Evolutionary conservation across 2,888 invertebrate genomes (phyloP), one percentile per base, ranked within the genome.

Genomic region (Mesorhabditis spiculigera): DNA sequence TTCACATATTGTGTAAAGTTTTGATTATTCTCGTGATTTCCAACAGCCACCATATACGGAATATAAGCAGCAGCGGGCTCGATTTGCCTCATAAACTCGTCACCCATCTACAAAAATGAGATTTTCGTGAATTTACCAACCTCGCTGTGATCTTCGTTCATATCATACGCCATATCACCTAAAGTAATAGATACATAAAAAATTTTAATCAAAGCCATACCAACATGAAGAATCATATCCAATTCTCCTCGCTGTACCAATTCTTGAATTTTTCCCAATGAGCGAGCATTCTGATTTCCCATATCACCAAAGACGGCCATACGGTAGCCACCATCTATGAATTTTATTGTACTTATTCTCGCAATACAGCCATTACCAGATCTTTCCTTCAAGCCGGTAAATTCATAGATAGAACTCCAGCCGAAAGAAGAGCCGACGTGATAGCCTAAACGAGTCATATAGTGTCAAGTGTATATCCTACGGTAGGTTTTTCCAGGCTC

Each of bases 101-200:
- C 94, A 0, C 95, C 95, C 44, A 93, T 91, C 70, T 88, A n/a
- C 10, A n/a, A 50, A 50, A 87, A 0, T 91, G 94, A 85, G 93
- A 50, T 50, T 4, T 8, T 66, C 66, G 66, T 70, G 66, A 43
- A 70, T 70, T 89, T 94, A 93, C 58, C n/a, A 43, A 93, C 91
- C 71, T 88, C 87, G 0, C 91, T 94, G 85, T 94, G 89, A 77
- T 93, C 89, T 80, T 90, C 77, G 63, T 93, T 89, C 93, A 95
- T 92, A 87, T 95, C 93, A 87, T 95, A 95, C 0, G 94, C 95
- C 88, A 95, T 93, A 89, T 95, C 95, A 0, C 94, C 94, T 85
- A 64, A 70, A 72, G 68, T 45, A 62, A 10, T 42, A 6, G 0
- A 16, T 63, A 68, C 16, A n/a, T 41, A 28, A 28, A 28, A 28